Conservation (phyloP, 2,888 invertebrate genomes). For the Campoplex capitator region DNA sequence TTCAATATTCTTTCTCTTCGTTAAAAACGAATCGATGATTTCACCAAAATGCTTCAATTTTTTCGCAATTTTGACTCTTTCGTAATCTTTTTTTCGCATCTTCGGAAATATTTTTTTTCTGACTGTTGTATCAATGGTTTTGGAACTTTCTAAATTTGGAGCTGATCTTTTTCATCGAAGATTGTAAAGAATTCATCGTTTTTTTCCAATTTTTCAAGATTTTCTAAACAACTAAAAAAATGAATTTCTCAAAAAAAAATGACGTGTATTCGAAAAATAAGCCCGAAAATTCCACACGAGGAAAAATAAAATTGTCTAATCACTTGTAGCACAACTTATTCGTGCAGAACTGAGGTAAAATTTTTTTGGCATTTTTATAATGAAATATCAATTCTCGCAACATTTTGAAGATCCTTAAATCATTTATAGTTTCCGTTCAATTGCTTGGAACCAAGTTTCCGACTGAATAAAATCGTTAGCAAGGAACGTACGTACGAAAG, state of each 20-base stretch:
- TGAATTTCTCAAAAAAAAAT: no score
- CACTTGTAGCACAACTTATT: background rate
- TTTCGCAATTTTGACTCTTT: background rate
- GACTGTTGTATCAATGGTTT: no score
- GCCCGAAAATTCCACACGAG: no score
- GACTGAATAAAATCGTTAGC: background rate
- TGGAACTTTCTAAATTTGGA: no score
- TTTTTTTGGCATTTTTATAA: background rate
- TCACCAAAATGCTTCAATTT: background rate
- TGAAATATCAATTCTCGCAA: background rate
- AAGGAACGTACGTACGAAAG: background rate
- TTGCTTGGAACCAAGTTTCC: background rate
- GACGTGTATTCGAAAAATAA: no score
- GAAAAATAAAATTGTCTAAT: background rate
- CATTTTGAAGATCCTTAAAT: background rate
- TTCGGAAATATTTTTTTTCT: no score
- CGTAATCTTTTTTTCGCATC: background rate
- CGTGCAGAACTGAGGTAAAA: background rate
- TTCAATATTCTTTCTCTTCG: background rate
- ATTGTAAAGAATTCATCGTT: background rate
- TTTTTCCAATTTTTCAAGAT: background rate
- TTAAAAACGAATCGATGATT: no score
- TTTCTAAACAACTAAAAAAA: background rate
- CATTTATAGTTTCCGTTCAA: background rate
- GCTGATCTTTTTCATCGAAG: no score